These are phyloP conservation scores for Larimichthys polyactis DNA, from an alignment of 2,113 vertebrate genomes.

Conservation along the genomic window DNA sequence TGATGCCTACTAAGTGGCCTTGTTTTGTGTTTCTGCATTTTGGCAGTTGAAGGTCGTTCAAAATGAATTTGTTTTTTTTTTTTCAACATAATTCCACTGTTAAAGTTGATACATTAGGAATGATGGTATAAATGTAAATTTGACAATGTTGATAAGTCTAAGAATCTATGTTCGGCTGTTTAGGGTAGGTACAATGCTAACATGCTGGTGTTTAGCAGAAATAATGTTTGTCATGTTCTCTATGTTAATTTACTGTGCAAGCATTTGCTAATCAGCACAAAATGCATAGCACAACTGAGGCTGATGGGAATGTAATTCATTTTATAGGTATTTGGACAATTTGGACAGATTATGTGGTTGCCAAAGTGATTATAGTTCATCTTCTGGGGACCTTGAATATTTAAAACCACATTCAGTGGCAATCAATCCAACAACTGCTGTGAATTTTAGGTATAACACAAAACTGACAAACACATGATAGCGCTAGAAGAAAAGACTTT, in stretches of 20 bases:
- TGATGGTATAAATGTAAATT: not conserved
- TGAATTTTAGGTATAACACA: not conserved
- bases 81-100: not conserved
- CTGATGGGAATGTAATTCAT: not conserved
- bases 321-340: not conserved
- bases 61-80: not conserved
- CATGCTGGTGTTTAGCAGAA: not conserved
- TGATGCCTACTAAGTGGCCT: constrained; percentile 29
- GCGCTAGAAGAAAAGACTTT: not conserved
- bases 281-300: not conserved
- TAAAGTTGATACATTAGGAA: not conserved
- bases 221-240: too few species aligned
- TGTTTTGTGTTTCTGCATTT: constrained; percentile 44
- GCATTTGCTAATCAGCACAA: not conserved
- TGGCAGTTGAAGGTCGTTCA: constrained; percentile 66
- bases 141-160: not conserved
- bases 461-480: too few species aligned
- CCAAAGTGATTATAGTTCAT: not conserved
- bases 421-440: not conserved
- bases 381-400: not conserved
- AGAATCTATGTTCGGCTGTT: not conserved
- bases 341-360: not conserved
- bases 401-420: not conserved
- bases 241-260: not conserved
- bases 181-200: not conserved